Evolutionary conservation across 2,888 invertebrate species (phyloP).

Genomic region (Malacosoma neustria): DNA sequence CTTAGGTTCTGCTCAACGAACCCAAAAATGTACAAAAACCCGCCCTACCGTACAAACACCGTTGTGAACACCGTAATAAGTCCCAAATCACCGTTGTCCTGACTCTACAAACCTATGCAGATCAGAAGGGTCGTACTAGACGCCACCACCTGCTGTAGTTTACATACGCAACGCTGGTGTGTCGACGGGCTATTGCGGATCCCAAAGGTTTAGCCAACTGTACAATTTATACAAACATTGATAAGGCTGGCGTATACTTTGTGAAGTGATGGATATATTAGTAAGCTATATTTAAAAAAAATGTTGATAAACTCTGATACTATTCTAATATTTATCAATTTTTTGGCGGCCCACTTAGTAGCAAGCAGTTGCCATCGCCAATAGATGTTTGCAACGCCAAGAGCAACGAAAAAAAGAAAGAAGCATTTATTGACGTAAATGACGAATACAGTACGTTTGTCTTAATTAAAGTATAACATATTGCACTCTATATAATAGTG

Average conservation of each 20-base stretch:
- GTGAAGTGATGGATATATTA: not conserved
- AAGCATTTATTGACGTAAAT: not conserved
- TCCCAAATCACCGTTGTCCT: slow-evolving; percentile 3
- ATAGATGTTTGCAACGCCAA: not conserved
- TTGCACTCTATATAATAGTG: too few relatives aligned
- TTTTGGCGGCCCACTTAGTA: too few relatives aligned
- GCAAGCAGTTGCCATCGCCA: not conserved
- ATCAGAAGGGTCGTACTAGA: slow-evolving; percentile 11
- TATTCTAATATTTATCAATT: too few relatives aligned
- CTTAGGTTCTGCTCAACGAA: too few relatives aligned
- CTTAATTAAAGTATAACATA: not conserved
- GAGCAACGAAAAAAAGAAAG: not conserved
- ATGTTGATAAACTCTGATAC: too few relatives aligned
- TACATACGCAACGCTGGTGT: slow-evolving; percentile 16
- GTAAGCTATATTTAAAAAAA: not conserved
- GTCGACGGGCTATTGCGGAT: slow-evolving; percentile 7
- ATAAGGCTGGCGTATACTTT: not conserved
- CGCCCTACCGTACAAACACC: not conserved
- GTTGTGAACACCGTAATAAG: not conserved
- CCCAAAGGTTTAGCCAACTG: not conserved
- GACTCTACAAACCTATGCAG: slow-evolving; percentile 18
- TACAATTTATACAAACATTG: not conserved
- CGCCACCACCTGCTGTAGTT: slow-evolving; percentile 15
- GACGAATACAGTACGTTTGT: not conserved
- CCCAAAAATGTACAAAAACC: too few relatives aligned